Base-by-base conservation (phyloP, 1,140 invertebrate species). In the Lordiphosa collinella region DNA sequence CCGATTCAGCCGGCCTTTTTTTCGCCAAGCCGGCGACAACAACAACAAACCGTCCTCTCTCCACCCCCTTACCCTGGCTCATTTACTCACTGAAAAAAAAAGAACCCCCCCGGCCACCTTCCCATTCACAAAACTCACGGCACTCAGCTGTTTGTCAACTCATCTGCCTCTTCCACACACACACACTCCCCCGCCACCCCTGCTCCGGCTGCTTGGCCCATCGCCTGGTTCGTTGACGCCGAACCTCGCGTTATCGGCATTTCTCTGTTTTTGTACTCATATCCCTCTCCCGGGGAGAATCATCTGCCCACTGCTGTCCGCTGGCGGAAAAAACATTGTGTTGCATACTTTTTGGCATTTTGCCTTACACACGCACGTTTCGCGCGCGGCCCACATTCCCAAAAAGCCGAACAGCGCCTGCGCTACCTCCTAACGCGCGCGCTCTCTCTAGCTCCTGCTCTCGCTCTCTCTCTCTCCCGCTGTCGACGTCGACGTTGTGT, bases 251-350 rank as follows among this genome's bases (percentile, higher is more conserved):
- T 87, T 87, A 87, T 87, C 85, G 78, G 71, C 74, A 70, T 73
- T 87, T 87, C 84, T 87, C 78, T 87, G 84, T 87, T 87, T 87
- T 87, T 87, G 75, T 87, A 87, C 84, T 76, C 78, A 84, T 79
- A 85, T 87, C 78, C 78, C 79, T 84, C 67, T 44, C 41, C 41
- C 22, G n/a, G 25, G 25, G 22, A 29, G 22, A n/a, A 11, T n/a
- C 25, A 14, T 38, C 12, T 38, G 36, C 7, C 11, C 16, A 1
- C 3, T 43, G 7, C 12, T 10, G 37, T 8, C 11, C 38, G 37
- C 11, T 50, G 6, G 31, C 18, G 13, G 13, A 11, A 58, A 50
- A 43, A 60, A 68, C 79, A 61, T 73, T 82, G 66, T 84, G 73
- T 85, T 84, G 78, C 79, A 84, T 60, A 85, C 64, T 84, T 84